Conservation (phyloP, 37 sponge, comb jelly and placozoan genomes). For the Ianthella basta region DNA sequence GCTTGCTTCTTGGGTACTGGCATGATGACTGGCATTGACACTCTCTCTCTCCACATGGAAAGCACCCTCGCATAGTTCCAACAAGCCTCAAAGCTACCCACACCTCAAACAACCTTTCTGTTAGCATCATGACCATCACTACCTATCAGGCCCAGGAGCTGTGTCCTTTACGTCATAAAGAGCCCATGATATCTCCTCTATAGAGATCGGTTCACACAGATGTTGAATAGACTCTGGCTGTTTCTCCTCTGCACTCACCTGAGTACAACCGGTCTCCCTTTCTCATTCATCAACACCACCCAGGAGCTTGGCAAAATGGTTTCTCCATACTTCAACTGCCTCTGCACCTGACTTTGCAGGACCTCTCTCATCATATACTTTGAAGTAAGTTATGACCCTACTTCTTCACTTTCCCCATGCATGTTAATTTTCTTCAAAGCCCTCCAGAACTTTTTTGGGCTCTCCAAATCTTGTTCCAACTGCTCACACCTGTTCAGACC, state of each 20-base stretch:
- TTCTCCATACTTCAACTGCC: background rate
- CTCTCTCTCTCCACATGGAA: background rate
- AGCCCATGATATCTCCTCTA: background rate
- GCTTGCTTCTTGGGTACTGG: conserved; percentile 1
- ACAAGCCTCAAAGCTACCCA: background rate
- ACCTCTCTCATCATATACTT: background rate
- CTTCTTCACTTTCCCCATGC: background rate
- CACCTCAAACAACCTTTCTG: background rate
- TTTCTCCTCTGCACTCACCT: background rate
- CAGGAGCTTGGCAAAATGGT: conserved; percentile 7
- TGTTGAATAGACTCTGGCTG: conserved; percentile 3
- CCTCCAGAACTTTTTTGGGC: conserved; percentile 20
- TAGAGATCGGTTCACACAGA: conserved; percentile 1
- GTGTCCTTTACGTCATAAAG: background rate
- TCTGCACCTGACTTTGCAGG: background rate
- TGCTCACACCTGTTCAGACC: conserved; percentile 2
- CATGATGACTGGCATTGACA: too few relatives aligned
- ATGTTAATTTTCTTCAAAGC: background rate
- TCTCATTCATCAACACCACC: background rate
- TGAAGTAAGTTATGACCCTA: background rate
- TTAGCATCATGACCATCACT: conserved; percentile 1
- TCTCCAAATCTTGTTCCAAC: background rate
- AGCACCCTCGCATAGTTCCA: background rate
- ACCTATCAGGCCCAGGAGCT: conserved; percentile 9
- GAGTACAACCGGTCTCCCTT: conserved; percentile 9